Base-by-base conservation (phyloP, 2,113 vertebrate species). In the Sylvicapra grimmia region DNA sequence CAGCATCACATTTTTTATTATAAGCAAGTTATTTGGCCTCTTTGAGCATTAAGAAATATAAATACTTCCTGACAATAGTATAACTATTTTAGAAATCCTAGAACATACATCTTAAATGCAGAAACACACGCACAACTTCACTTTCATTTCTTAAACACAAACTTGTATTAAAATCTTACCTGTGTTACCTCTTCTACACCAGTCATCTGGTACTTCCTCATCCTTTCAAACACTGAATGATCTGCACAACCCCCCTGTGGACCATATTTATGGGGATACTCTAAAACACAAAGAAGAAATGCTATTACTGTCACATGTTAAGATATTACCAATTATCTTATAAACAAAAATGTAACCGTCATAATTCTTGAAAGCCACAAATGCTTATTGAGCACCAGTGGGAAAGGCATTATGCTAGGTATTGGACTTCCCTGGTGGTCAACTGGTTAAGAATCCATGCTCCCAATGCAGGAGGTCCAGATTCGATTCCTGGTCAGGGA, bases 191-290 rank as follows among this genome's bases (percentile, higher is more conserved):
- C 98, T 96, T 99, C 98, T 54, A 98, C 44, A 56, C 98, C 99
- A n/a, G 99, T 99, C 98, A 98, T 98, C 98, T 99, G 99, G 98
- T 99, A 99, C 94, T 98, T 99, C 98, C 98, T 99, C 99, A 99
- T 99, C 98, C 98, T 99, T 98, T 99, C 99, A 98, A 99, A 99
- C 53, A 99, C 99, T 0, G 99, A 99, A 97, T 99, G 99, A 98
- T 99, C 99, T 80, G 99, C 99, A 98, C 99, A 99, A 96, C 99
- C 99, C 95, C 99, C 99, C 98, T 99, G 99, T 75, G 99, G 99
- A 94, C 99, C 99, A 25, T 99, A 99, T 98, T 99, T 99, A 98
- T 99, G 99, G 23, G 99, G 99, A 97, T 99, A 99, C 97, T 99
- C 99, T 99, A 98, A 92, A 98, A 98, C 47, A 83, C 31, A 97